These are phyloP conservation scores for Polypterus bichir DNA, from an alignment of 2,113 vertebrate genomes.

Conservation along the genomic window DNA sequence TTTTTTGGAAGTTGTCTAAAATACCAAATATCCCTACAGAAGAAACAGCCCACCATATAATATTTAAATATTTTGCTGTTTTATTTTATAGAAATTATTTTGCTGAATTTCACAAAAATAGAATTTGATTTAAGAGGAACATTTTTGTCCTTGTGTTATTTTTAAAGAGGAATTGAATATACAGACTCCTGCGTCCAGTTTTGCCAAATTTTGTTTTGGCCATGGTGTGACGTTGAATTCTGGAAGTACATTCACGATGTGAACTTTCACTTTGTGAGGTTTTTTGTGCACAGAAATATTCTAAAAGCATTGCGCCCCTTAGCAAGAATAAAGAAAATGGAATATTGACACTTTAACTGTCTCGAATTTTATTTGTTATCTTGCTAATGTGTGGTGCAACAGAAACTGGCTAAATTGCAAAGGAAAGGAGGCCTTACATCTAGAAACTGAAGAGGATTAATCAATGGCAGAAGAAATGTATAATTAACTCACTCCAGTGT, in stretches of 20 bases:
- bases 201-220: conserved; percentile 65
- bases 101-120: conserved; percentile 98
- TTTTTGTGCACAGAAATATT: conserved; percentile 81
- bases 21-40: conserved; percentile 98
- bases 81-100: conserved; percentile 99
- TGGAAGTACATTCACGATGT: conserved; percentile 75
- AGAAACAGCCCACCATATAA: conserved; percentile 91
- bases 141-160: conserved; percentile 86
- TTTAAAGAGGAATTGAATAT: conserved; percentile 72
- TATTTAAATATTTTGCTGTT: conserved; percentile 99
- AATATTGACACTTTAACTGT: conserved; percentile 71
- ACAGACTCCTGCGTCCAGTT: conserved; percentile 66
- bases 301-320: conserved; percentile 70
- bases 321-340: conserved; percentile 80
- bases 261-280: conserved; percentile 74
- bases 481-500: too few relatives aligned
- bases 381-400: conserved; percentile 35
- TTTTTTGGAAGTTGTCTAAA: conserved; percentile 84
- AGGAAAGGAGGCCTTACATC: background rate
- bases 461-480: background rate
- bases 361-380: conserved; percentile 63
- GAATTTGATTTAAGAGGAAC: conserved; percentile 99
- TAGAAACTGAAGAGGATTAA: background rate
- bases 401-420: conserved; percentile 3
- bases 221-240: conserved; percentile 72